These are phyloP conservation scores for Falco punctatus DNA, from an alignment of 2,113 vertebrate species.

Conservation along the genomic window DNA sequence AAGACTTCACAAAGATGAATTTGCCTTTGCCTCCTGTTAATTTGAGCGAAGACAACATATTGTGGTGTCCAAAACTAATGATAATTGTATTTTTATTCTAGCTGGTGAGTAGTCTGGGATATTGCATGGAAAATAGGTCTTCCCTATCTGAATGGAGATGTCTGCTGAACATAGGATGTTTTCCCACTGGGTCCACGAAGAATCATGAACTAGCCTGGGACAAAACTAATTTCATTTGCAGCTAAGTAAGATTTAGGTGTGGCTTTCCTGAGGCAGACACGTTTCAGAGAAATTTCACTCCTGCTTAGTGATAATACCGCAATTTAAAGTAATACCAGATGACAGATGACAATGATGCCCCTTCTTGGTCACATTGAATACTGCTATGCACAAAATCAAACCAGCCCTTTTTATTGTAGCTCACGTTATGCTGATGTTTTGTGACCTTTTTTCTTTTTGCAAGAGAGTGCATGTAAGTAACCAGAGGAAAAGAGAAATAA, in stretches of 20 bases:
- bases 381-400: background rate
- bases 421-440: background rate
- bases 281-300: background rate
- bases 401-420: background rate
- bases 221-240: slow-evolving; percentile 2
- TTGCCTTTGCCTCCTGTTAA: background rate
- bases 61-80: background rate
- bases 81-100: background rate
- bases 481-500: slow-evolving; percentile 5
- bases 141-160: background rate
- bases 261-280: background rate
- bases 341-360: background rate
- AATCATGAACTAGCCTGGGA: background rate
- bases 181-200: background rate
- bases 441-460: background rate
- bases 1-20: background rate
- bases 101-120: background rate
- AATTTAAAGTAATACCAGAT: slow-evolving; percentile 10
- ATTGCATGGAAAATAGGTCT: background rate
- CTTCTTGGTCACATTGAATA: background rate
- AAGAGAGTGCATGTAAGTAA: background rate
- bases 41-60: background rate
- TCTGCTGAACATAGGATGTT: background rate
- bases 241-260: background rate
- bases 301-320: background rate